Conservation (phyloP, 2,113 vertebrate species). For the Peromyscus maniculatus region DNA sequence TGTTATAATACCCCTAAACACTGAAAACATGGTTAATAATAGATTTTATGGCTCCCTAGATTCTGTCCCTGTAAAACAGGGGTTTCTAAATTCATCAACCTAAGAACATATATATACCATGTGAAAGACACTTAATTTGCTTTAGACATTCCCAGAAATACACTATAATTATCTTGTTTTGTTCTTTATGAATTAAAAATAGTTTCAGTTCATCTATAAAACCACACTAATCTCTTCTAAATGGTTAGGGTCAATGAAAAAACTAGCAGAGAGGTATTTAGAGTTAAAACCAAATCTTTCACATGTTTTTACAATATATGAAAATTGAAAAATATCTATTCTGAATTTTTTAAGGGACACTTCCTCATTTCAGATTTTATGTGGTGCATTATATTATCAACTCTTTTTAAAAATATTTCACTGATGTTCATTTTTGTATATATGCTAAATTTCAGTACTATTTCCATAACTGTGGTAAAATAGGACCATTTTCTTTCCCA, state of each 20-base stretch:
- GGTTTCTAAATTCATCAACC: background rate
- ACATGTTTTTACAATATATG: background rate
- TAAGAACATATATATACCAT: background rate
- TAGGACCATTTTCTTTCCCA: background rate
- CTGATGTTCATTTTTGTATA: background rate
- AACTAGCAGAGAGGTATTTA: background rate
- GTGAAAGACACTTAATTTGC: slow-evolving; percentile 18
- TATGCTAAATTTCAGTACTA: background rate
- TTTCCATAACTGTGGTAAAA: background rate
- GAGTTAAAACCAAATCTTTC: slow-evolving; percentile 21
- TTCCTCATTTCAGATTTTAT: background rate
- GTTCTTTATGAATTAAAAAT: slow-evolving; percentile 69
- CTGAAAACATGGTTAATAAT: background rate
- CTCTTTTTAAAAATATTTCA: background rate
- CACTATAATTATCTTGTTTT: slow-evolving; percentile 71
- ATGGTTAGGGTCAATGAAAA: slow-evolving; percentile 46
- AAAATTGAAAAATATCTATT: slow-evolving; percentile 1
- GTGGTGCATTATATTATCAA: background rate
- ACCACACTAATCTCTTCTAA: slow-evolving; percentile 26
- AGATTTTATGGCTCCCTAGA: background rate
- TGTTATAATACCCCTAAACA: background rate
- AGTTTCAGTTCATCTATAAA: slow-evolving; percentile 52
- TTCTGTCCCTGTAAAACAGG: background rate
- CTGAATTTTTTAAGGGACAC: background rate
- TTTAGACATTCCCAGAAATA: slow-evolving; percentile 24